Percentiles rank a stretch among this genome's conserved stretches.
These are phyloP conservation scores for Nysson spinosus DNA, from an alignment of 2,888 invertebrate genomes.

Conservation along the genomic window DNA sequence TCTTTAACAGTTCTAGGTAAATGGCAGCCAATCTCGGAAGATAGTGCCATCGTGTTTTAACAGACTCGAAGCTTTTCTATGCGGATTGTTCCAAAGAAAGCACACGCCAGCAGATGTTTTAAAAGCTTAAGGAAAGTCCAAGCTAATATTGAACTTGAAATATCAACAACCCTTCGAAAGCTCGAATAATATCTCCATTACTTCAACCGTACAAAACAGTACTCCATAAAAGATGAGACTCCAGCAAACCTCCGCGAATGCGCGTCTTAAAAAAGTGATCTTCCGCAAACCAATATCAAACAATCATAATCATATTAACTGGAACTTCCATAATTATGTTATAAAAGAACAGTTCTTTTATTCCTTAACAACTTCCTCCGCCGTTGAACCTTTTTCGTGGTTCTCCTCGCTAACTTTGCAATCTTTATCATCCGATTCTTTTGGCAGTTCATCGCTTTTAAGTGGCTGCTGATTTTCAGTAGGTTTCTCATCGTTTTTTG, in stretches of 20 bases:
- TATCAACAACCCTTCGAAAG: too few relatives aligned
- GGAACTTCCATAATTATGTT: constrained; percentile 15
- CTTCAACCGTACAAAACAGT: too few relatives aligned
- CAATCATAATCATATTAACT: too few relatives aligned
- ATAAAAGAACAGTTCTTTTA: constrained; percentile 43
- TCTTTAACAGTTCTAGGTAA: constrained; percentile 39
- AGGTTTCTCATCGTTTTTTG: too few relatives aligned
- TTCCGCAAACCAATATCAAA: too few relatives aligned
- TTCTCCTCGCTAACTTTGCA: constrained; percentile 38
- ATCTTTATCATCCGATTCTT: constrained; percentile 24
- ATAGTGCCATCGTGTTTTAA: constrained; percentile 22
- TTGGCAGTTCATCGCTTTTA: constrained; percentile 12
- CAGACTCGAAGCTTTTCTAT: constrained; percentile 15
- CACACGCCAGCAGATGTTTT: constrained; percentile 26
- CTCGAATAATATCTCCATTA: too few relatives aligned
- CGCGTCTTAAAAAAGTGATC: too few relatives aligned
- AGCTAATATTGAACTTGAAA: too few relatives aligned
- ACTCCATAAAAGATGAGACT: too few relatives aligned
- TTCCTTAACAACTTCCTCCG: constrained; percentile 30
- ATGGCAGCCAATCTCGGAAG: constrained; percentile 30
- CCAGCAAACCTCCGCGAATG: too few relatives aligned
- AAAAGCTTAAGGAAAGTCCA: too few relatives aligned
- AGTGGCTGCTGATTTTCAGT: constrained; percentile 1
- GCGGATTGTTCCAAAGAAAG: constrained; percentile 32
- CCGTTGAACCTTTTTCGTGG: constrained; percentile 7